These are phyloP conservation scores for Lethrus apterus DNA, from an alignment of 1,140 invertebrate species.

Conservation along the genomic window DNA sequence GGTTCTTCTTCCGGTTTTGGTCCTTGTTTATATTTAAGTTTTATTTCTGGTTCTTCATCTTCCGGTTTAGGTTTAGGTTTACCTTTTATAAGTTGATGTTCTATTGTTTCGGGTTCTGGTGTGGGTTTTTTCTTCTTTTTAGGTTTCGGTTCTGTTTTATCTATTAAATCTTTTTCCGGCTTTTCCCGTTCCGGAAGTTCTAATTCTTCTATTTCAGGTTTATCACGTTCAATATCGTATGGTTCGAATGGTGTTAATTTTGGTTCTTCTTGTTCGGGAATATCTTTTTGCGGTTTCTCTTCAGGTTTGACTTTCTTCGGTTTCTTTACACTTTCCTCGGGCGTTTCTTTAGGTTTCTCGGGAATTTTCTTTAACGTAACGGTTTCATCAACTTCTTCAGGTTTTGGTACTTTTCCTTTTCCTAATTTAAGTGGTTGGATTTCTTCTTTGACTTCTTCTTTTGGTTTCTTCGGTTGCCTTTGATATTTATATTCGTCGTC, in stretches of 20 bases:
- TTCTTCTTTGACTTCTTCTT: conserved; percentile 39
- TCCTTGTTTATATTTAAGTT: conserved; percentile 49
- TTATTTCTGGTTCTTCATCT: conserved; percentile 35
- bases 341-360: conserved; percentile 35
- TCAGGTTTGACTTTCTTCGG: conserved; percentile 26
- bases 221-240: conserved; percentile 24
- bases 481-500: conserved; percentile 34
- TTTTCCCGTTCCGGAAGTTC: conserved; percentile 23
- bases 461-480: conserved; percentile 34
- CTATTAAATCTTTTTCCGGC: conserved; percentile 21
- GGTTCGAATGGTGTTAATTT: conserved; percentile 19
- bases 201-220: conserved; percentile 24
- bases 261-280: conserved; percentile 14
- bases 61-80: conserved; percentile 25
- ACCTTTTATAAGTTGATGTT: conserved; percentile 28
- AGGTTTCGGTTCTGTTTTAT: conserved; percentile 19
- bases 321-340: conserved; percentile 29
- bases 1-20: conserved; percentile 47
- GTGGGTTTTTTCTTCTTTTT: conserved; percentile 20
- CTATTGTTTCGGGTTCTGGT: conserved; percentile 27
- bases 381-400: conserved; percentile 41
- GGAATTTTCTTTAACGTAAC: conserved; percentile 46
- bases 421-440: conserved; percentile 42
- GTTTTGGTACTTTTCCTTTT: conserved; percentile 47
- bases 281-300: conserved; percentile 12